Evolutionary conservation across 2,888 invertebrate species (phyloP).

Genomic region (Blastobasis lacticolella): DNA sequence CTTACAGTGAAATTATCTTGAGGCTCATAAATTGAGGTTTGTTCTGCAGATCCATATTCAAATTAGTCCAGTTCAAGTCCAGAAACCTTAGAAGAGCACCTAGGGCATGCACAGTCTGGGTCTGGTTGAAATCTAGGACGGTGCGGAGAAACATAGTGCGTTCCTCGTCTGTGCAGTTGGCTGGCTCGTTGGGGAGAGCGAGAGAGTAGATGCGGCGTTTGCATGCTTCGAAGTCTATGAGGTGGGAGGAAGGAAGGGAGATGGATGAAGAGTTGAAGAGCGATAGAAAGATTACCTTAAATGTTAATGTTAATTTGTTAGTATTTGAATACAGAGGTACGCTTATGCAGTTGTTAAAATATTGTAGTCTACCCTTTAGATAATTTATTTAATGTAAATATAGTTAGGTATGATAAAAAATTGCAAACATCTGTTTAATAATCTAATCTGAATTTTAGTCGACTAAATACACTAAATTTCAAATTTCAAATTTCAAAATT

Average conservation of each 20-base stretch:
- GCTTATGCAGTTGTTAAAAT: no score
- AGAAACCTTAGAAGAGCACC: constrained; percentile 82
- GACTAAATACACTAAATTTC: no score
- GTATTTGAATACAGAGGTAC: no score
- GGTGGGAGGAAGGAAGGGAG: no score
- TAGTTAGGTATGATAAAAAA: no score
- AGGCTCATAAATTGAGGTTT: constrained; percentile 69
- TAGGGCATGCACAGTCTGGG: constrained; percentile 78
- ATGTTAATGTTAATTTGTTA: no score
- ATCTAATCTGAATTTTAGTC: no score
- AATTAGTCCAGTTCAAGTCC: constrained; percentile 76
- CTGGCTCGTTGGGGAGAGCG: constrained; percentile 70
- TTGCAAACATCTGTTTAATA: no score
- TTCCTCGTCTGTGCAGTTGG: constrained; percentile 66
- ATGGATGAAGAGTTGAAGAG: background rate
- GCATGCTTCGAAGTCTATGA: constrained; percentile 71
- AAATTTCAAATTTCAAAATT: no score
- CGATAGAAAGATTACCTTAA: no score
- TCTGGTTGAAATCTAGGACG: constrained; percentile 76
- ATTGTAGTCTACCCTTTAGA: no score
- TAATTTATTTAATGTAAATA: no score
- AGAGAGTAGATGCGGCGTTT: constrained; percentile 69
- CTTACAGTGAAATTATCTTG: constrained; percentile 77
- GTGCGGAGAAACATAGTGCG: constrained; percentile 75
- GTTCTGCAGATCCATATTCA: constrained; percentile 63